A percentile compares a stretch with the other conserved stretches of the same genome.
Conservation (phyloP, 2,888 invertebrate species). For the Parnassius mnemosyne region DNA sequence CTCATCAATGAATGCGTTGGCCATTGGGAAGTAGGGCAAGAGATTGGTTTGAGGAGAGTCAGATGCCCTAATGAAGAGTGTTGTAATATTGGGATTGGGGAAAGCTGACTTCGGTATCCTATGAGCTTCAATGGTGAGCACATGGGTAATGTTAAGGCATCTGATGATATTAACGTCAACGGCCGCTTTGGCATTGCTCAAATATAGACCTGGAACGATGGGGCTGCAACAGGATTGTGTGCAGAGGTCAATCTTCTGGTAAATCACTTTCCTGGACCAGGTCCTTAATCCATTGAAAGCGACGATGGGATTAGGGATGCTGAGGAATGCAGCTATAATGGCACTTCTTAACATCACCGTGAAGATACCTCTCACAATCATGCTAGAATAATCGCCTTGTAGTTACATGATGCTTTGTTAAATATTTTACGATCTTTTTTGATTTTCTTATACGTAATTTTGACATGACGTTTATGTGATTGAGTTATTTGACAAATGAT, state of each 20-base stretch:
- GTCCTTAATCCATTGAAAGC: conserved; percentile 57
- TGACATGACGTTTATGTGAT: conserved; percentile 35
- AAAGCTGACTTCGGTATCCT: conserved; percentile 64
- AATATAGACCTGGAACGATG: conserved; percentile 63
- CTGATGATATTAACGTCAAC: conserved; percentile 56
- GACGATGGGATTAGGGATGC: conserved; percentile 58
- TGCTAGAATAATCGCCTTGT: conserved; percentile 36
- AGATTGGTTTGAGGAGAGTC: conserved; percentile 69
- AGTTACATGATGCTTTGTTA: conserved; percentile 38
- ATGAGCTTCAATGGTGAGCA: conserved; percentile 70
- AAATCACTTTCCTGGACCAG: conserved; percentile 63
- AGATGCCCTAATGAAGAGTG: conserved; percentile 72
- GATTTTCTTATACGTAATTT: conserved; percentile 32
- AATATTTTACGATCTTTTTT: conserved; percentile 25
- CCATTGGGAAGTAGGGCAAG: conserved; percentile 73
- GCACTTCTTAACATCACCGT: conserved; percentile 62
- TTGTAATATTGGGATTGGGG: conserved; percentile 56
- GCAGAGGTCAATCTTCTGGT: conserved; percentile 66
- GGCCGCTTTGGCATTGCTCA: conserved; percentile 71
- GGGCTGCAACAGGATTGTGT: conserved; percentile 67
- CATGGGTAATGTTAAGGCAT: conserved; percentile 69
- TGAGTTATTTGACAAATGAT: conserved; percentile 35
- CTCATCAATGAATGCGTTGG: conserved; percentile 76
- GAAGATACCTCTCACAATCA: conserved; percentile 50
- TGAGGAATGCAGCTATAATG: conserved; percentile 59